Percentiles rank a stretch among this genome's conserved stretches.
Conservation (phyloP, 2,888 invertebrate species). For the Aleiodes leptofemur region DNA sequence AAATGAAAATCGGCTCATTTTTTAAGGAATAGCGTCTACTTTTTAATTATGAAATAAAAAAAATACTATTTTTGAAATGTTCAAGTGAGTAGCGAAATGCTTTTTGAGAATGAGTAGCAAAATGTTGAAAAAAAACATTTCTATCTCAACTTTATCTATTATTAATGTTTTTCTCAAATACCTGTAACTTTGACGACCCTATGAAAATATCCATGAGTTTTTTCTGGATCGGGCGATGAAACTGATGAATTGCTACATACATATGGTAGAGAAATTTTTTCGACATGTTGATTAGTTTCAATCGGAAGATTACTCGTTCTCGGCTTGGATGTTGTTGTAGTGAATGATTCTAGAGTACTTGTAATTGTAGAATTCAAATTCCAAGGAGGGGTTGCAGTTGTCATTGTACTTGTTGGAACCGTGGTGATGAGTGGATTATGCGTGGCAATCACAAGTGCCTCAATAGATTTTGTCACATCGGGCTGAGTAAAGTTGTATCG, state of each 20-base stretch:
- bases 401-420: no score
- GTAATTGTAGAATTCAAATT: conserved; percentile 46
- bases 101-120: no score
- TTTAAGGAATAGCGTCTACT: no score
- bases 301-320: conserved; percentile 40
- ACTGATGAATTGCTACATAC: conserved; percentile 79
- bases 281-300: conserved; percentile 50
- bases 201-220: conserved; percentile 85
- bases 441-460: conserved; percentile 84
- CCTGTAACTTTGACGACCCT: conserved; percentile 82
- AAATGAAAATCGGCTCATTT: no score
- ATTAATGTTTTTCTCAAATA: conserved; percentile 76
- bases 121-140: no score
- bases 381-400: conserved; percentile 50
- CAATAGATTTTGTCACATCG: conserved; percentile 80
- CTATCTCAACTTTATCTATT: no score
- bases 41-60: no score
- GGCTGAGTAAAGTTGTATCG: conserved; percentile 81
- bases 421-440: conserved; percentile 79
- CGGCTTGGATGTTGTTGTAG: no score
- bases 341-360: conserved; percentile 46
- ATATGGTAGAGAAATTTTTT: conserved; percentile 74
- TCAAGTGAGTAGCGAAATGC: no score
- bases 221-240: conserved; percentile 81
- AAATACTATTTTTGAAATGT: no score